These are phyloP conservation scores for Oreonectes daqikongensis DNA, from an alignment of 2,797 vertebrate species.

Conservation along the genomic window DNA sequence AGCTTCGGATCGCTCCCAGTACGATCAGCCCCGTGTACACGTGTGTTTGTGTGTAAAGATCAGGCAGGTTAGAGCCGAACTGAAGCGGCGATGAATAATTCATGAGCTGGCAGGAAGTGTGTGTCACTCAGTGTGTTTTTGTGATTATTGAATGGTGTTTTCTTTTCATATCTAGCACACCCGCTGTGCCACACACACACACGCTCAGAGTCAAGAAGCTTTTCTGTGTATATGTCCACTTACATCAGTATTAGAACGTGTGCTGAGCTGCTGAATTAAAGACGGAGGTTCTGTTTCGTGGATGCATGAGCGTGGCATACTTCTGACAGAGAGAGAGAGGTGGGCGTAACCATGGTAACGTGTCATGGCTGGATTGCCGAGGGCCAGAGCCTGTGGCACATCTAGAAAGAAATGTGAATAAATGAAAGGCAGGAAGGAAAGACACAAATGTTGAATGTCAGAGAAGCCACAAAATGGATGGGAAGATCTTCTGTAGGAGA, in stretches of 20 bases:
- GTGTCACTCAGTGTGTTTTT: slow-evolving; percentile 55
- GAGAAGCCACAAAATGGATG: not conserved
- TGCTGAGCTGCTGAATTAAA: slow-evolving; percentile 14
- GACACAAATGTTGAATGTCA: not conserved
- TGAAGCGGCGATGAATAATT: slow-evolving; percentile 17
- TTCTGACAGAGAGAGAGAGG: slow-evolving; percentile 60
- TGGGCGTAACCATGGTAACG: slow-evolving; percentile 71
- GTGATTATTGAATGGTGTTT: slow-evolving; percentile 25
- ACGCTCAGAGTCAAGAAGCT: slow-evolving; percentile 36
- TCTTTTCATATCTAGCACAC: slow-evolving; percentile 7
- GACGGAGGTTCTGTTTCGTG: slow-evolving; percentile 8
- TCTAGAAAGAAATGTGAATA: not conserved
- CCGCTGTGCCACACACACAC: slow-evolving; percentile 24
- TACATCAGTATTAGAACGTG: slow-evolving; percentile 68
- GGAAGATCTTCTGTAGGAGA: not conserved
- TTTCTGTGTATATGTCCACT: slow-evolving; percentile 66
- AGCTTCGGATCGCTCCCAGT: no score
- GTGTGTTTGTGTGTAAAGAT: slow-evolving; percentile 21
- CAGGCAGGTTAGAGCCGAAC: slow-evolving; percentile 20
- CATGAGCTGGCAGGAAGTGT: slow-evolving; percentile 27
- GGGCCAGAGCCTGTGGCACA: slow-evolving; percentile 26
- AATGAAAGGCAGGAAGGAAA: not conserved
- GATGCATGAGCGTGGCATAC: slow-evolving; percentile 45
- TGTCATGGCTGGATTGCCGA: slow-evolving; percentile 62
- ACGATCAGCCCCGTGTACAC: no score